Evolutionary conservation across 92 coral and sea anemone genomes (phyloP).

Genomic region (Epizoanthus scotinus): DNA sequence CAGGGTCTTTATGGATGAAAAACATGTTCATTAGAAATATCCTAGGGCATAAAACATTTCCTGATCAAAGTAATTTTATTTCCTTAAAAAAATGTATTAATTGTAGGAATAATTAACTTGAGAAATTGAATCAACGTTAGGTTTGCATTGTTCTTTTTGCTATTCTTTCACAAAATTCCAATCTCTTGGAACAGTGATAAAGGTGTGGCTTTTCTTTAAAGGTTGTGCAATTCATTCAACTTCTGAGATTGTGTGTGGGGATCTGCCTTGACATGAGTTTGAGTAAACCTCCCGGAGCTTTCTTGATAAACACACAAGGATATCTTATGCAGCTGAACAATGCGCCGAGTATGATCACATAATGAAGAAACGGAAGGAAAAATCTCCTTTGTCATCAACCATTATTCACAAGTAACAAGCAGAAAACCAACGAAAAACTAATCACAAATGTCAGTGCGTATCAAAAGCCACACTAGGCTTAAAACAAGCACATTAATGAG

Average conservation of each 20-base stretch:
- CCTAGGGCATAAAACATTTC: constrained; percentile 23
- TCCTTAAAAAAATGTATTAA: constrained; percentile 35
- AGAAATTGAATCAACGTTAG: constrained; percentile 30
- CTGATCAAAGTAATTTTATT: constrained; percentile 16
- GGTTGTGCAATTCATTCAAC: constrained; percentile 22
- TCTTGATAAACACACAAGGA: not conserved
- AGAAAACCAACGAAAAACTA: not conserved
- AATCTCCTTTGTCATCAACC: not conserved
- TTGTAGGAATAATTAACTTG: constrained; percentile 54
- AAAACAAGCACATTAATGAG: constrained; percentile 5
- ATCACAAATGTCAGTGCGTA: not conserved
- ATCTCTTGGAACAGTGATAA: constrained; percentile 35
- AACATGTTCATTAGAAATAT: constrained; percentile 9
- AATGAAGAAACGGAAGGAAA: not conserved
- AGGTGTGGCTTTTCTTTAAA: constrained; percentile 24
- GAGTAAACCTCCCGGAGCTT: constrained; percentile 21
- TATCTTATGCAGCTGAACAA: constrained; percentile 6
- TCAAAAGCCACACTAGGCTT: not conserved
- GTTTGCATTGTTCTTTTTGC: constrained; percentile 62
- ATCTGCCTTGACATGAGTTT: constrained; percentile 23
- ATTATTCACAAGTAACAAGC: constrained; percentile 18
- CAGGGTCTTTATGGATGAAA: not conserved
- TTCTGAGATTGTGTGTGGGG: constrained; percentile 14
- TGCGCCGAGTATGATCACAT: not conserved
- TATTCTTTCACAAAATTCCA: constrained; percentile 41